Percentiles rank a stretch among this genome's conserved stretches.
phyloP scores from a whole-genome alignment of 2,888 invertebrate genomes.

The Charanyca ferruginea region DNA sequence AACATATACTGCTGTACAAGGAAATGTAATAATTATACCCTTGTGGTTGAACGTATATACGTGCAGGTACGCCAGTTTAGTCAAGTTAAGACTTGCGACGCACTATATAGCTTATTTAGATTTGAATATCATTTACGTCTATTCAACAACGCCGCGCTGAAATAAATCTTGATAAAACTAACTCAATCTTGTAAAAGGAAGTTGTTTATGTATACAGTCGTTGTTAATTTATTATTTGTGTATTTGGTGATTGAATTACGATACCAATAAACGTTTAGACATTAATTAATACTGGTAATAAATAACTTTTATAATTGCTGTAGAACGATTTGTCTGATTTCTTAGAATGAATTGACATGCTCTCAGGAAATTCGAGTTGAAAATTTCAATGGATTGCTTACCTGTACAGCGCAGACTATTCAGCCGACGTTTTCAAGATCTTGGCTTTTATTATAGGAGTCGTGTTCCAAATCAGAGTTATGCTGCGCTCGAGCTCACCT shows the following conservation, averaged over 20 bases:
- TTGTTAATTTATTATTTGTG: slow-evolving; percentile 35
- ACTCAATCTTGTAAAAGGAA: slow-evolving; percentile 49
- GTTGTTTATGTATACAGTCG: slow-evolving; percentile 33
- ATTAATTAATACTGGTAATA: slow-evolving; percentile 21
- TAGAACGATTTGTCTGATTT: slow-evolving; percentile 19
- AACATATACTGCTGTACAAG: slow-evolving; percentile 52
- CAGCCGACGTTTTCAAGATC: slow-evolving; percentile 38
- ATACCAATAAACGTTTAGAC: slow-evolving; percentile 30
- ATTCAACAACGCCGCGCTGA: slow-evolving; percentile 53
- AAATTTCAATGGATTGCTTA: slow-evolving; percentile 43
- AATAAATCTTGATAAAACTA: slow-evolving; percentile 59
- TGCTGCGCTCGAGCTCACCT: slow-evolving; percentile 44
- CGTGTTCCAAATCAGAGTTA: slow-evolving; percentile 52
- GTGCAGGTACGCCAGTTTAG: slow-evolving; percentile 68
- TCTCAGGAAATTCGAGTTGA: slow-evolving; percentile 25
- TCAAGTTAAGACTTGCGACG: slow-evolving; percentile 62
- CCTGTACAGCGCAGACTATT: slow-evolving; percentile 32
- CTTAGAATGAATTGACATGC: slow-evolving; percentile 16
- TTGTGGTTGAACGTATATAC: slow-evolving; percentile 61
- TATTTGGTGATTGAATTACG: slow-evolving; percentile 29
- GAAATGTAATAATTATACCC: slow-evolving; percentile 60
- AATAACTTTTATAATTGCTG: slow-evolving; percentile 19
- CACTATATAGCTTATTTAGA: slow-evolving; percentile 67
- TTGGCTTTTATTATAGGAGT: slow-evolving; percentile 52
- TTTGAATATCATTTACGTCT: slow-evolving; percentile 65